phyloP scores from a whole-genome alignment of 1,140 invertebrate species.

The Listronotus bonariensis region DNA sequence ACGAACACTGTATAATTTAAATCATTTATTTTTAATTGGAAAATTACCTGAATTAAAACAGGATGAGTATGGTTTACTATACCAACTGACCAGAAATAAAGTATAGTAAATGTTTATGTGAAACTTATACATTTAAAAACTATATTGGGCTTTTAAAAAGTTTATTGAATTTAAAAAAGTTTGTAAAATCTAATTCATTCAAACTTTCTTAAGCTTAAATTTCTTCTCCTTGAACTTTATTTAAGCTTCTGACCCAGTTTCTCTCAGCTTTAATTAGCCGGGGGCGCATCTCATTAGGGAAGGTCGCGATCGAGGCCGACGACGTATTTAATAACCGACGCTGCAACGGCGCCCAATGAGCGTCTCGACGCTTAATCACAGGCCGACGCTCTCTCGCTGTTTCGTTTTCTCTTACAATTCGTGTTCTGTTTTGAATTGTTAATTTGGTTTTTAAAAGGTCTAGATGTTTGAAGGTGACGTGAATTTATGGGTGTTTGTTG shows the following conservation, averaged over 20 bases:
- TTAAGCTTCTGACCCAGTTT: constrained; percentile 30
- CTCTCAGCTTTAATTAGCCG: constrained; percentile 27
- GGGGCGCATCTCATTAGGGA: constrained; percentile 35
- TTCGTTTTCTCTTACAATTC: constrained; percentile 16
- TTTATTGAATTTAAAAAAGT: too few species aligned
- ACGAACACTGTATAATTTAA: too few species aligned
- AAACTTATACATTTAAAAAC: too few species aligned
- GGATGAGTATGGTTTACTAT: too few species aligned
- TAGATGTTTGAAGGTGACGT: too few species aligned
- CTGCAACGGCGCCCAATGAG: constrained; percentile 9
- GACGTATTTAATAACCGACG: constrained; percentile 22
- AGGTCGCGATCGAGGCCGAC: constrained; percentile 30
- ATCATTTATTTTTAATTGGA: too few species aligned
- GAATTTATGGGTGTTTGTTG: too few species aligned
- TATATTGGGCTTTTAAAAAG: too few species aligned
- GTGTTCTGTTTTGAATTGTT: constrained; percentile 5
- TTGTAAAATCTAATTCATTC: background rate
- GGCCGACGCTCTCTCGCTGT: constrained; percentile 16
- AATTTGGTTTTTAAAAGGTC: background rate
- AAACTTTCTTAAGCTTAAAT: constrained; percentile 21
- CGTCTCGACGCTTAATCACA: constrained; percentile 25
- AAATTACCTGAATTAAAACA: too few species aligned
- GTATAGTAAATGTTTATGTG: too few species aligned
- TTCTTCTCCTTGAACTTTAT: constrained; percentile 26
- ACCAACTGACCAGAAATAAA: too few species aligned